Base-by-base conservation (phyloP, 2,113 vertebrate genomes). In the Junco hyemalis region DNA sequence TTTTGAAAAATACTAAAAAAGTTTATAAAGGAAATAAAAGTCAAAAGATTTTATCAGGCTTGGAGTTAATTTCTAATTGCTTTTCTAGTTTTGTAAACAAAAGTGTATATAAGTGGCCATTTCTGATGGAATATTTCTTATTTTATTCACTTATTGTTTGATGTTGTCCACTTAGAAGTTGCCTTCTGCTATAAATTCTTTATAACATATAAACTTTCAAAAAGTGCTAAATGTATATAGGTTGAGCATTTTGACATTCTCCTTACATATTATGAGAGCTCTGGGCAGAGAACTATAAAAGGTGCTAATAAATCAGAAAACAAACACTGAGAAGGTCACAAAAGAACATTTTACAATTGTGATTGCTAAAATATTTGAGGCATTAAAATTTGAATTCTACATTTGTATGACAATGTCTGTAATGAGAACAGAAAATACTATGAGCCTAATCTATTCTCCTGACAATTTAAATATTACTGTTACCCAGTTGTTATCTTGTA, bases 391-490 rank as follows among this genome's bases (percentile, higher is more conserved):
- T 73, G 28, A 81, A 73, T 93, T 95, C 66, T 87, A 47, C 26
- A 33, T 80, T 90, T n/a, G 31, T 84, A 47, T 80, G 78, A 77
- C 59, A 85, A 65, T 66, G 71, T 8, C 68, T 93, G 18, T 80
- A 95, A 95, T 79, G 73, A 91, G 70, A 92, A 88, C 15, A 86
- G 85, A 94, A 95, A 84, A 81, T 71, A 78, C 23, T 60, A 35
- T 42, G 2, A 91, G 6, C 23, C 17, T 56, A 64, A 87, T 85
- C 40, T 89, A 28, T 69, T 90, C 54, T 92, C 21, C 33, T 77
- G 89, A 69, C 31, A 87, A 76, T 91, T 85, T 87, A 81, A 85
- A 81, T 86, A 54, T 79, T 78, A 89, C 57, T 79, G 14, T 64
- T 91, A 85, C 23, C 7, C 11, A n/a, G n/a, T 72, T 87, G 57